Evolutionary conservation across 2,113 vertebrate species (phyloP), one percentile per base, ranked within the genome.

Genomic region (Oryzias javanicus): DNA sequence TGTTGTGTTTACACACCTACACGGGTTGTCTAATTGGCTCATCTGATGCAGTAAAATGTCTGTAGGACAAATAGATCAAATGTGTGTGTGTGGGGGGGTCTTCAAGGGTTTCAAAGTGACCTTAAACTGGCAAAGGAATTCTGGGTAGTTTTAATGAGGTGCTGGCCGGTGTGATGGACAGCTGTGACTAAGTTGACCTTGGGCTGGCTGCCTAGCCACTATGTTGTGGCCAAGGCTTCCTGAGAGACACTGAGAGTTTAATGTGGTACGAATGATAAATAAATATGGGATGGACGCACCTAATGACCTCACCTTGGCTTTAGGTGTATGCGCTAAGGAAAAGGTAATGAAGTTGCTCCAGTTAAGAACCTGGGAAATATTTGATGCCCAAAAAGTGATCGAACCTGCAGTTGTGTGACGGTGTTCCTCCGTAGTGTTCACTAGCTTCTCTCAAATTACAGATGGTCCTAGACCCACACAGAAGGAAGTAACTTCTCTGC

Each of bases 401-500:
- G 47, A 10, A 41, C 19, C 42, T 13, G 24, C 45, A 3, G 8
- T 56, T 64, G 4, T 60, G 48, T 66, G 22, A 64, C 20, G 27
- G 18, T 17, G 14, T 56, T 72, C 17, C 17, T 19, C 53, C 2
- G 18, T 55, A 60, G 29, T 54, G 6, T 62, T 19, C 16, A 57
- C 27, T 74, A 48, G 8, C 46, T 6, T 69, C 16, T 63, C 41
- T 79, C 78, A 51, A 24, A 79, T 89, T 89, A 29, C 91, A 98
- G 96, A 97, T 89, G 96, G 96, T 72, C 94, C 94, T 29, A 91
- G 96, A 49, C 96, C 95, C 50, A 94, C 93, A 65, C 95, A 97
- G 82, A 98, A 98, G 87, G 96, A 98, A 92, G 93, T 98, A 15
- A 78, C 95, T 89, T 98, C 96, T 47, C 88, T 98, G 66, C 91